Evolutionary conservation across 2,888 invertebrate genomes (phyloP).

Genomic region (Pherbina coryleti): DNA sequence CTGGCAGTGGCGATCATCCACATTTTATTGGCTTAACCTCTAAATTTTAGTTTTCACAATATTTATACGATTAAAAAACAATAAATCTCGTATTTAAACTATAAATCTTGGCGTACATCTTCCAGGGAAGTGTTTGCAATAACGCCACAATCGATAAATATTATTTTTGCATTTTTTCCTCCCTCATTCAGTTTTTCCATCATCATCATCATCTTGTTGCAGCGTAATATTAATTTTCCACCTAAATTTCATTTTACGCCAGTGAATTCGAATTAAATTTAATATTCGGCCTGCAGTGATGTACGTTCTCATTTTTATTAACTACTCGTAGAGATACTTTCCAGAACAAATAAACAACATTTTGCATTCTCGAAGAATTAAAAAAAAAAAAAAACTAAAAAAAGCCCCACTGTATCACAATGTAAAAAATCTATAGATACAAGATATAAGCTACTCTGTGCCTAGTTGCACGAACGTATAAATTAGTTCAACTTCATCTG

Average conservation of each 20-base stretch:
- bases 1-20: too few relatives aligned
- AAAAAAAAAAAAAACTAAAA: background rate
- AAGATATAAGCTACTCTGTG: background rate
- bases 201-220: background rate
- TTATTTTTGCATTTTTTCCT: background rate
- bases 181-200: background rate
- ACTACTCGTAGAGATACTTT: slow-evolving; percentile 43
- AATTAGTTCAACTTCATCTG: slow-evolving; percentile 12
- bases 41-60: background rate
- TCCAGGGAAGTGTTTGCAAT: slow-evolving; percentile 10
- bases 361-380: slow-evolving; percentile 4
- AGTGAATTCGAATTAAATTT: slow-evolving; percentile 24
- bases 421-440: background rate
- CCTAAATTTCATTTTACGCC: slow-evolving; percentile 25
- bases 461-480: background rate
- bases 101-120: background rate
- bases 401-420: background rate
- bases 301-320: slow-evolving; percentile 53
- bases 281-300: slow-evolving; percentile 19
- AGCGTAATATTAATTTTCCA: slow-evolving; percentile 17
- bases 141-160: slow-evolving; percentile 12
- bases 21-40: background rate
- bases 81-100: slow-evolving; percentile 10
- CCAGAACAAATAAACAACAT: slow-evolving; percentile 44
- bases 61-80: slow-evolving; percentile 9